Evolutionary conservation across 2,113 vertebrate genomes (phyloP).

Genomic region (Vombatus ursinus): DNA sequence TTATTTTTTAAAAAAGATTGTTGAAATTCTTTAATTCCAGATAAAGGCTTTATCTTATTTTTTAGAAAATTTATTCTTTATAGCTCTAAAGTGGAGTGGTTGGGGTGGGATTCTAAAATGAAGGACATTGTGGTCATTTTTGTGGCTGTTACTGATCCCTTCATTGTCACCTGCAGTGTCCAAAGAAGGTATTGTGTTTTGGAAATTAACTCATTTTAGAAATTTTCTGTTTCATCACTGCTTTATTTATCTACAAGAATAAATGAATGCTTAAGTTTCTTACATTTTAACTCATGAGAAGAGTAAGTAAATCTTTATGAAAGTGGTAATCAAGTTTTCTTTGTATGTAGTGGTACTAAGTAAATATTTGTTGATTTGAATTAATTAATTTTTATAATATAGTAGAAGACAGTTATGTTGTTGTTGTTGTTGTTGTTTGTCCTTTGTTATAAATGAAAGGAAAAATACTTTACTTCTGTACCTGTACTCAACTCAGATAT

Average conservation of each 20-base stretch:
- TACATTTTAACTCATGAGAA: not conserved
- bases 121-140: constrained; percentile 11
- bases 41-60: constrained; percentile 26
- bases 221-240: not conserved
- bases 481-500: not conserved
- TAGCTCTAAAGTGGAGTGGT: not conserved
- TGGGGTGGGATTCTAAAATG: constrained; percentile 9
- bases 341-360: not conserved
- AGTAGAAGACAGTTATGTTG: not conserved
- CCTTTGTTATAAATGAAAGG: not conserved
- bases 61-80: not conserved
- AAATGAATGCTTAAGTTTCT: not conserved
- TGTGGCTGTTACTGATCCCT: not conserved
- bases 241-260: not conserved
- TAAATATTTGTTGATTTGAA: not conserved
- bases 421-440: too few species aligned
- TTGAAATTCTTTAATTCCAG: constrained; percentile 20
- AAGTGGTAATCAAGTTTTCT: not conserved
- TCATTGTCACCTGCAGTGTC: not conserved
- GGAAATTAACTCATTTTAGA: constrained; percentile 5
- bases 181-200: constrained; percentile 18
- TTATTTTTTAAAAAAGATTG: constrained; percentile 1
- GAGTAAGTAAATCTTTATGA: not conserved
- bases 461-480: not conserved
- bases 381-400: not conserved